A percentile compares a stretch with the other conserved stretches of the same genome.
Conservation (phyloP, 2,888 invertebrate genomes). For the Troides aeacus region DNA sequence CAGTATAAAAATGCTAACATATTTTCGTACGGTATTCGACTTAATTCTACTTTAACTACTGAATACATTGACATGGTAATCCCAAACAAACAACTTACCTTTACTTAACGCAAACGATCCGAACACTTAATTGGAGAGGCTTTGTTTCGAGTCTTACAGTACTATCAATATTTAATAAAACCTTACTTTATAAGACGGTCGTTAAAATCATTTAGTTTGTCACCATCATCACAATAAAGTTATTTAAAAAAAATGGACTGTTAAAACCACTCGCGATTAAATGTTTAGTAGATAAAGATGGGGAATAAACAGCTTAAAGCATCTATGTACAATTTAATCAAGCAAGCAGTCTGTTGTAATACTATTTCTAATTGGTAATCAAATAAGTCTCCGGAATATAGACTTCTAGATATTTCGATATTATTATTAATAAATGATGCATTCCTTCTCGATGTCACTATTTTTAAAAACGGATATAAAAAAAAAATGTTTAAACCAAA, state of each 20-base stretch:
- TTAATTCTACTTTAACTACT: constrained; percentile 8
- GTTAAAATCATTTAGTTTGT: constrained; percentile 16
- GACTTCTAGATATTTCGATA: too few relatives aligned
- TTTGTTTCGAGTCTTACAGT: constrained; percentile 1
- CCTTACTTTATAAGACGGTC: constrained; percentile 16
- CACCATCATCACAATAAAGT: constrained; percentile 9
- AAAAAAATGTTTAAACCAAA: constrained; percentile 10
- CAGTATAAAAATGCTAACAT: constrained; percentile 18
- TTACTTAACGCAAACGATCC: background rate
- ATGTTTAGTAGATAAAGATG: background rate
- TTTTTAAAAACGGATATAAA: background rate
- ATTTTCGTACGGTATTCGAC: constrained; percentile 4
- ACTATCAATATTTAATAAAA: constrained; percentile 6
- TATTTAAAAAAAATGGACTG: background rate
- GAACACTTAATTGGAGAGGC: constrained; percentile 5
- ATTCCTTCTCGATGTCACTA: too few relatives aligned
- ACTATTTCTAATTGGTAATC: too few relatives aligned
- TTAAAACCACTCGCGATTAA: background rate
- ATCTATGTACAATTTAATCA: background rate
- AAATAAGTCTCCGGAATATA: too few relatives aligned
- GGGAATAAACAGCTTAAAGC: background rate
- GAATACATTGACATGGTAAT: constrained; percentile 11
- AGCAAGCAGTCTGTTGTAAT: too few relatives aligned
- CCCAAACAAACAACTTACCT: constrained; percentile 5
- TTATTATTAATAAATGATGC: too few relatives aligned